Base-by-base conservation (phyloP, 2,113 vertebrate genomes). In the Ictalurus furcatus region DNA sequence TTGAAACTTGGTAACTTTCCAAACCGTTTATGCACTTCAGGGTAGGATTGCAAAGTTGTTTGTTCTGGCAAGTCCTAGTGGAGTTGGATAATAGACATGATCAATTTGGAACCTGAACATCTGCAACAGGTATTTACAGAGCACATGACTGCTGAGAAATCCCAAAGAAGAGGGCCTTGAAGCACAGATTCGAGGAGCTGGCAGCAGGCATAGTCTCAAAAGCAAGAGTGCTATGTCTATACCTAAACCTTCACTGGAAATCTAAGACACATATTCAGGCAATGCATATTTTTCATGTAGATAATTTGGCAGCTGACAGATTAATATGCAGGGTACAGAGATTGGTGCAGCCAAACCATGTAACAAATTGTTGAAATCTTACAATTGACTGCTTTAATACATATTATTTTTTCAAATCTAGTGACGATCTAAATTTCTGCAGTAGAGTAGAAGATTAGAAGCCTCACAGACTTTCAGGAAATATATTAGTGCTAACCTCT, bases 401-500 rank as follows among this genome's bases (percentile, higher is more conserved):
- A 52, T 48, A 48, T 54, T 23, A 2, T 63, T 63, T 25, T 25
- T 23, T 63, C 7, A 23, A 74, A 74, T 74, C 74, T 25, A 52
- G 23, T 48, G n/a, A 21, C 48, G 14, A 23, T 65, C 25, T 52
- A 21, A 16, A 58, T 58, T 58, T 58, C 56, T 58, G 30, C 19
- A 83, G 56, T 83, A 37, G 8, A 56, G 48, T 16, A 80, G 54
- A 30, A n/a, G 17, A 67, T 44, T 61, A 67, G 34, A 12, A 87
- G 74, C 52, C 21, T 52, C 17, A 30, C 14, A 52, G n/a, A 81
- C 0, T 30, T 82, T 83, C 23, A 52, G 25, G 8, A 67, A 65
- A 17, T 58, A 7, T 14, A 37, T 54, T 28, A 67, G 30, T 59
- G 91, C 95, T 94, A 92, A 96, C 98, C 98, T 98, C 92, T 99